Base-by-base conservation (phyloP, 2,888 invertebrate species). In the Osmoderma eremita region DNA sequence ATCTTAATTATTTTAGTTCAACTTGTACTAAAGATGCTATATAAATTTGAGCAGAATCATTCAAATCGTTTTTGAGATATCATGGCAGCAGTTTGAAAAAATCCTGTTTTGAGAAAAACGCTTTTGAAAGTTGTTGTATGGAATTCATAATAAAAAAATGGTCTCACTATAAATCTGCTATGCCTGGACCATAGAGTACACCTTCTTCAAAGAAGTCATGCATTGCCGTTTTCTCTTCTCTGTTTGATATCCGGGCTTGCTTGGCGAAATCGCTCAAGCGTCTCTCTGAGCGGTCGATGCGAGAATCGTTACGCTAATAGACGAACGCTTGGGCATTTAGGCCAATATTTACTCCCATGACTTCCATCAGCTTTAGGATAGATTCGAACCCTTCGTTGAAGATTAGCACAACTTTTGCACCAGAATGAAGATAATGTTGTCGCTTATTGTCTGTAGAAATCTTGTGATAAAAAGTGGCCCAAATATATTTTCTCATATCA, bases 371-470 rank as follows among this genome's bases (percentile, higher is more conserved):
- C n/a, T n/a, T n/a, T n/a, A n/a, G n/a, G n/a, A n/a, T n/a, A n/a
- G n/a, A n/a, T n/a, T n/a, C n/a, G n/a, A 24, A 24, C 3, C 24
- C 24, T 24, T 24, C 5, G 24, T 24, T 24, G 5, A 24, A 68
- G 8, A 69, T 50, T 12, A 49, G 20, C 12, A 54, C 67, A 42
- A 58, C 66, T n/a, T n/a, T n/a, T n/a, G n/a, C n/a, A n/a, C n/a
- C n/a, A n/a, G n/a, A n/a, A n/a, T n/a, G n/a, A n/a, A 24, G 5
- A 24, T 24, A 5, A 5, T 24, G 24, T 24, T 24, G 3, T 5
- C 3, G 24, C 3, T 24, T 24, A 4, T 24, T 24, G 5, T 24
- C 24, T 5, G 24, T 24, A 4, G 24, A 24, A 5, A 3, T 4
- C 5, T 24, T 24, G 24, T 24, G 30, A 39, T 3, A 58, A 42